Evolutionary conservation across 2,113 vertebrate genomes (phyloP).

Genomic region (Syngnathoides biaculeatus): DNA sequence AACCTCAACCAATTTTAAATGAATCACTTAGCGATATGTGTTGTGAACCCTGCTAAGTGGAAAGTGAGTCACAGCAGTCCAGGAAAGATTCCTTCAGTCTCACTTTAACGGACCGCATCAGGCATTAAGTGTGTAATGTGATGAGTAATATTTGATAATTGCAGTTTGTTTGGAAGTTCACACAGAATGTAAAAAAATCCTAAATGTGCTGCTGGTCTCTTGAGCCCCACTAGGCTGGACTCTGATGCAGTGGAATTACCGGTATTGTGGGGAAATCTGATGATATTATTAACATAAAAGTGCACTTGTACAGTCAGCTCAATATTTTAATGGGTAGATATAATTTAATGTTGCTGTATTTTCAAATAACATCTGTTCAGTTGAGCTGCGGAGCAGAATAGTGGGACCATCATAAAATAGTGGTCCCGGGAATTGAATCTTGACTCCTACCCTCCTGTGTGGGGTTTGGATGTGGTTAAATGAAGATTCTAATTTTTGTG

Average conservation of each 20-base stretch:
- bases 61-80: constrained; percentile 41
- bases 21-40: constrained; percentile 34
- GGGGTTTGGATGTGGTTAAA: too few relatives aligned
- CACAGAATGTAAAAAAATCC: background rate
- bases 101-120: constrained; percentile 39
- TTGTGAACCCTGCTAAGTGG: constrained; percentile 27
- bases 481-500: too few relatives aligned
- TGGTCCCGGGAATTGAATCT: too few relatives aligned
- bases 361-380: too few relatives aligned
- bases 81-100: constrained; percentile 34
- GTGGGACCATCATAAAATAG: too few relatives aligned
- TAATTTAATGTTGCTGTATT: background rate
- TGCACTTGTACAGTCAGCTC: too few relatives aligned
- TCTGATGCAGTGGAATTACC: background rate
- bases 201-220: background rate
- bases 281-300: background rate
- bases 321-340: constrained; percentile 4
- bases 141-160: constrained; percentile 19
- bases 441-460: too few relatives aligned
- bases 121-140: constrained; percentile 18
- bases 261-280: background rate
- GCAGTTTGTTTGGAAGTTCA: constrained; percentile 8
- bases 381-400: too few relatives aligned
- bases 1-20: constrained; percentile 16
- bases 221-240: background rate